Percentiles rank a stretch among this genome's conserved stretches.
Evolutionary conservation across 2,888 invertebrate species (phyloP).

Genomic region (Diarsia brunnea): DNA sequence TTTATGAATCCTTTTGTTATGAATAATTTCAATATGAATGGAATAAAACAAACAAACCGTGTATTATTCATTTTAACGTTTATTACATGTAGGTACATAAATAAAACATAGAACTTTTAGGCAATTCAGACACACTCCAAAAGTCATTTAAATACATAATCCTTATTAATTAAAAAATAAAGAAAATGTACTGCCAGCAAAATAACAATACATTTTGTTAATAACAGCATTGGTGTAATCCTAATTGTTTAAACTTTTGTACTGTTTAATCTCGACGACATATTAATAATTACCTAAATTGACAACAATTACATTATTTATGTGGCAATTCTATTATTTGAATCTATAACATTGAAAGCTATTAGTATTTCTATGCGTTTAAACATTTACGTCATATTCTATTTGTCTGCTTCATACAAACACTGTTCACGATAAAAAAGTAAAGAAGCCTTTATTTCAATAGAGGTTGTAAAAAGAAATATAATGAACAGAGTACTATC

Average conservation of each 20-base stretch:
- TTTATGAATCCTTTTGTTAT: slow-evolving; percentile 89
- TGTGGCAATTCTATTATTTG: slow-evolving; percentile 29
- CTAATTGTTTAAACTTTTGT: slow-evolving; percentile 47
- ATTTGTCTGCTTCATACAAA: slow-evolving; percentile 18
- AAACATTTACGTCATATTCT: slow-evolving; percentile 5
- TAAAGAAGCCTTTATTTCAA: not conserved
- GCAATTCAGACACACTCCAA: slow-evolving; percentile 62
- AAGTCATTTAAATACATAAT: slow-evolving; percentile 43
- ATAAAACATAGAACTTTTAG: slow-evolving; percentile 72
- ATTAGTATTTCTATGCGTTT: slow-evolving; percentile 31
- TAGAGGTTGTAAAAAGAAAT: slow-evolving; percentile 1
- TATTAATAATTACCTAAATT: slow-evolving; percentile 41
- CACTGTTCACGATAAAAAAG: not conserved
- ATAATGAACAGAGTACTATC: not conserved
- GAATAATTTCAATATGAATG: slow-evolving; percentile 88
- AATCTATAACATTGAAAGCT: slow-evolving; percentile 63
- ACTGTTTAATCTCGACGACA: slow-evolving; percentile 57
- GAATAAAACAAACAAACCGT: slow-evolving; percentile 79
- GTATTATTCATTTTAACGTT: slow-evolving; percentile 79
- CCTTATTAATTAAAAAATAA: slow-evolving; percentile 33
- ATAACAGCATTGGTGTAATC: slow-evolving; percentile 24
- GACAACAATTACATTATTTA: slow-evolving; percentile 42
- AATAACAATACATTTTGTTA: slow-evolving; percentile 40
- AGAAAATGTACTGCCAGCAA: slow-evolving; percentile 41
- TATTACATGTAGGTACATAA: slow-evolving; percentile 72